phyloP scores from a whole-genome alignment of 2,797 vertebrate species.

The Danio jaintianensis region DNA sequence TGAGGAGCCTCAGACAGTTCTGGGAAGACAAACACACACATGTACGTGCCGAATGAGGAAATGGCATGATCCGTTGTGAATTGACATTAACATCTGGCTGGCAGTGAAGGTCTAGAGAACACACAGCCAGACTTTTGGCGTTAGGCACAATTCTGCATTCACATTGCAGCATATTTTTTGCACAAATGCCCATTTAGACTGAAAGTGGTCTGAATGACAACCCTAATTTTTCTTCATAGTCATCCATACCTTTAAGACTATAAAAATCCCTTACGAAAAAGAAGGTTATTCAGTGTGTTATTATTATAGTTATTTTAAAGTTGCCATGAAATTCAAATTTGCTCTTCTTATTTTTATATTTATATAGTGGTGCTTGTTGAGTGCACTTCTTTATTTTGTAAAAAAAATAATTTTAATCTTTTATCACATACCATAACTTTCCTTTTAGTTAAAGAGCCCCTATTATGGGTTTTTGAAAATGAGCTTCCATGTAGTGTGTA shows the following conservation, averaged over 20 bases:
- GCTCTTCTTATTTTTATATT: too few relatives aligned
- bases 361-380: too few relatives aligned
- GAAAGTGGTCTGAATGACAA: background rate
- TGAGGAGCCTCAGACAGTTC: slow-evolving; percentile 47
- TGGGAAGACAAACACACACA: slow-evolving; percentile 25
- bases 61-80: slow-evolving; percentile 13
- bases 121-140: background rate
- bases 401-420: too few relatives aligned
- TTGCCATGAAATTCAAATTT: too few relatives aligned
- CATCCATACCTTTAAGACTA: background rate
- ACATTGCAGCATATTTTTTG: background rate
- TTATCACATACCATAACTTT: too few relatives aligned
- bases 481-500: too few relatives aligned
- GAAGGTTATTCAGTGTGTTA: too few relatives aligned
- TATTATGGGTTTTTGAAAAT: too few relatives aligned
- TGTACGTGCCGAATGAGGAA: background rate
- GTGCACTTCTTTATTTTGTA: too few relatives aligned
- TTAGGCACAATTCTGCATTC: background rate
- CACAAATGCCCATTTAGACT: background rate
- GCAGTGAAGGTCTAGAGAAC: slow-evolving; percentile 3
- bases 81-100: slow-evolving; percentile 5
- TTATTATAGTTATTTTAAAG: too few relatives aligned
- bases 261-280: too few relatives aligned
- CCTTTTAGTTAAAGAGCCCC: too few relatives aligned
- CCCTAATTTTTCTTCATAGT: background rate